Percentiles rank a stretch among this genome's conserved stretches.
Conservation (phyloP, 2,797 vertebrate genomes). For the Apodemus agrarius region DNA sequence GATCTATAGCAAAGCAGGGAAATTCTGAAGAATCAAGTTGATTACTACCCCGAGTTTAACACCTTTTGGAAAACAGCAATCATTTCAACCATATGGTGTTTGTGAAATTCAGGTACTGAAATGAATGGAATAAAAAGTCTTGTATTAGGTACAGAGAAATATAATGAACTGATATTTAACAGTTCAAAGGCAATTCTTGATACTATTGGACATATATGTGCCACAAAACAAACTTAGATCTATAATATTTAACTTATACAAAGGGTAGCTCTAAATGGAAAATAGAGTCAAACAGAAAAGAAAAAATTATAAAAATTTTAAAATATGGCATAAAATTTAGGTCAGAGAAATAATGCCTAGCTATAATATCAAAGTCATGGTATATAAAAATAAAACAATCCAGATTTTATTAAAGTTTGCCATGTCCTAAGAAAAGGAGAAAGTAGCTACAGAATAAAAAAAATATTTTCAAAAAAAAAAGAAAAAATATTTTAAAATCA, state of each 20-base stretch:
- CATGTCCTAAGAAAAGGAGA: background rate
- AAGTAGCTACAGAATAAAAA: background rate
- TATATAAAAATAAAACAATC: background rate
- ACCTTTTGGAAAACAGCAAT: background rate
- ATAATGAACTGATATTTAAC: background rate
- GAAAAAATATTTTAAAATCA: background rate
- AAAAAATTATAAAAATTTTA: background rate
- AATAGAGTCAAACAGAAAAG: background rate
- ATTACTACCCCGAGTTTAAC: background rate
- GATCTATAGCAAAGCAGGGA: background rate
- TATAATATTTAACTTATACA: background rate
- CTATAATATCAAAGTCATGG: background rate
- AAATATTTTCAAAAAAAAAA: background rate
- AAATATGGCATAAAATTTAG: background rate
- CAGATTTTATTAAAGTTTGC: background rate
- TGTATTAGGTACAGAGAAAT: background rate
- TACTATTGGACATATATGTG: background rate
- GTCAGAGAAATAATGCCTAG: background rate
- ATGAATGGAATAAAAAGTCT: background rate
- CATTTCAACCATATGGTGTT: background rate
- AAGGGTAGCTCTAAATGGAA: background rate
- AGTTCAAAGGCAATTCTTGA: background rate
- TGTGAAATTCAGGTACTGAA: background rate
- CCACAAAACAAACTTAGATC: background rate
- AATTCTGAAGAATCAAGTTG: background rate